These are phyloP conservation scores for Phalacrocorax brasilianus DNA, from an alignment of 2,113 vertebrate genomes.

Conservation along the genomic window DNA sequence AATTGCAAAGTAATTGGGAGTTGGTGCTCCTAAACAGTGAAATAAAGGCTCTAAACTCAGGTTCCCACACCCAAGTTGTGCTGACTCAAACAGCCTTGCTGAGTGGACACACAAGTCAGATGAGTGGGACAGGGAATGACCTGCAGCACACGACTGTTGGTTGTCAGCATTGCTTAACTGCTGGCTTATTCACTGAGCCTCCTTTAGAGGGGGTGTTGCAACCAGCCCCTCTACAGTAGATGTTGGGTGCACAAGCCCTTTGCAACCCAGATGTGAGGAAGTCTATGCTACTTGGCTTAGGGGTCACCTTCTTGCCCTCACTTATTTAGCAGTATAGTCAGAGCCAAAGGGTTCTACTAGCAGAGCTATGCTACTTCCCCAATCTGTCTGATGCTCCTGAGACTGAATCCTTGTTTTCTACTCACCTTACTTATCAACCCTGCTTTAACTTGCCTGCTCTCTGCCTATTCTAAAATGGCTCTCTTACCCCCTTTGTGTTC, in stretches of 20 bases:
- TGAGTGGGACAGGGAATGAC: not conserved
- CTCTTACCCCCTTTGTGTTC: not conserved
- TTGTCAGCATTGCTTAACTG: not conserved
- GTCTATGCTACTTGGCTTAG: not conserved
- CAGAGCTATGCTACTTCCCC: not conserved
- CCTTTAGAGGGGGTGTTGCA: not conserved
- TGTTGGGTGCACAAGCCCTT: not conserved
- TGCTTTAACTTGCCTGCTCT: constrained; percentile 28
- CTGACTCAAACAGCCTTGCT: not conserved
- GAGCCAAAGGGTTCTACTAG: not conserved
- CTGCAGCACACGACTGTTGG: not conserved
- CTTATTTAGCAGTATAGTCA: not conserved
- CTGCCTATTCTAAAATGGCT: not conserved
- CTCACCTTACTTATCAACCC: not conserved
- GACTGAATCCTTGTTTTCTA: not conserved
- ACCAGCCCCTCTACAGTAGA: not conserved
- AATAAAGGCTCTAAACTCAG: not conserved
- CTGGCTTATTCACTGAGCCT: not conserved
- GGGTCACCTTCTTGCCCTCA: not conserved
- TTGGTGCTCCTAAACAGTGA: not conserved
- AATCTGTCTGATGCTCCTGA: not conserved
- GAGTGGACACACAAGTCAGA: not conserved
- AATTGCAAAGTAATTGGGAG: not conserved
- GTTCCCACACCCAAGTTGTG: not conserved
- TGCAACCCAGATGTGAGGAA: not conserved